phyloP scores from a whole-genome alignment of 2,113 vertebrate genomes.

The Lota lota region DNA sequence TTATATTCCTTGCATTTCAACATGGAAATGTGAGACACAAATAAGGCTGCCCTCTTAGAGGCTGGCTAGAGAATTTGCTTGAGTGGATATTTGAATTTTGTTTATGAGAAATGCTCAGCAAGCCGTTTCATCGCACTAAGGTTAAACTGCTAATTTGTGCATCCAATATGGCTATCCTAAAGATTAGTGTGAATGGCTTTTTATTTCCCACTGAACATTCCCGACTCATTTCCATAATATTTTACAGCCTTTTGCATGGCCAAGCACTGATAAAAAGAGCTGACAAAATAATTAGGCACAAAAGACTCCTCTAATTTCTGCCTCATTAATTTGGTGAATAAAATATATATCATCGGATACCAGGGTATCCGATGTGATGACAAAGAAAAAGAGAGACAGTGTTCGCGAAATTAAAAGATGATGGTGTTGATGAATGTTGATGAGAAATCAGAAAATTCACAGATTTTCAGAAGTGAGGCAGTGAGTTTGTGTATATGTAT shows the following conservation, averaged over 20 bases:
- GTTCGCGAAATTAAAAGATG: no score
- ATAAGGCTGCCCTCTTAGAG: no score
- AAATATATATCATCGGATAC: constrained; percentile 8
- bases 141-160: constrained; percentile 47
- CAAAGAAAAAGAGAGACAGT: neutral
- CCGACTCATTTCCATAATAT: constrained; percentile 36
- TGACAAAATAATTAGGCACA: constrained; percentile 29
- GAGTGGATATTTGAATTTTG: constrained; percentile 51
- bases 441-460: no score
- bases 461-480: no score
- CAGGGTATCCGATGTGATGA: neutral
- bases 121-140: constrained; percentile 33
- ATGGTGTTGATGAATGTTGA: no score
- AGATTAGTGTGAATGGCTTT: constrained; percentile 39
- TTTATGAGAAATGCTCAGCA: constrained; percentile 43
- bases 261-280: constrained; percentile 32
- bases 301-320: constrained; percentile 21
- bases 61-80: neutral
- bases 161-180: constrained; percentile 32
- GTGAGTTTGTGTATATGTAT: no score
- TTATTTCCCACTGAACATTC: constrained; percentile 41
- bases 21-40: neutral
- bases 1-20: neutral
- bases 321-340: constrained; percentile 26
- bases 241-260: constrained; percentile 43